Conservation (phyloP, 2,113 vertebrate genomes). For the Melierax canorus region DNA sequence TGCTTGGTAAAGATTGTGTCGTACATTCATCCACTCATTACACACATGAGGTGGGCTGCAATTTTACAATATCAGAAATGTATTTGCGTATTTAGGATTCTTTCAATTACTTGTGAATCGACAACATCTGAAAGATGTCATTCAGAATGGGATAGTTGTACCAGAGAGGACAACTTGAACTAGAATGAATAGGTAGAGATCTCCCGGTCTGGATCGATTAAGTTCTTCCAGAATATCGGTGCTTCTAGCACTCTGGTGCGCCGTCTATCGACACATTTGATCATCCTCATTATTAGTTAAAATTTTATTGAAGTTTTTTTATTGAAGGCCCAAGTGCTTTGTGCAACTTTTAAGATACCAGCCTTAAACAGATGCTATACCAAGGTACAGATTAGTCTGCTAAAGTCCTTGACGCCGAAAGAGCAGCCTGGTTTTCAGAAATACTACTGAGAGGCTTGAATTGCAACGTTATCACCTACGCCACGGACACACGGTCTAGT, state of each 20-base stretch:
- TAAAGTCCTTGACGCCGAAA: neutral
- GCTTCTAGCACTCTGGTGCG: neutral
- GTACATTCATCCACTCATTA: accelerated
- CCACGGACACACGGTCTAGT: neutral
- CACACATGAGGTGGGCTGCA: accelerated
- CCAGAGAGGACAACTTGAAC: neutral
- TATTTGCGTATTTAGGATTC: neutral
- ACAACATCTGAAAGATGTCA: neutral
- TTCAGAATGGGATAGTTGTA: neutral
- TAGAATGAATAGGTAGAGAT: neutral
- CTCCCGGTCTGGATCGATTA: neutral
- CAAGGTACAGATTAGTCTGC: neutral
- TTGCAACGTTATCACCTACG: neutral
- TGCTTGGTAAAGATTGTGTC: neutral
- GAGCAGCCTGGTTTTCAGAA: neutral
- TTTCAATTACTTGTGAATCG: neutral
- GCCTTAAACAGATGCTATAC: neutral
- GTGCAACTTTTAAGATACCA: neutral
- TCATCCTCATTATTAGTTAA: neutral
- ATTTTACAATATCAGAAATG: neutral
- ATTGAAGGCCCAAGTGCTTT: neutral
- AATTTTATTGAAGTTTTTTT: neutral
- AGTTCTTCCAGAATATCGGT: neutral
- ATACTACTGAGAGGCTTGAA: neutral
- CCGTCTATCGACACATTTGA: neutral